A percentile compares a stretch with the other conserved stretches of the same genome.
phyloP scores from a whole-genome alignment of 92 coral and sea anemone genomes.

The Parazoanthus atlanticus region DNA sequence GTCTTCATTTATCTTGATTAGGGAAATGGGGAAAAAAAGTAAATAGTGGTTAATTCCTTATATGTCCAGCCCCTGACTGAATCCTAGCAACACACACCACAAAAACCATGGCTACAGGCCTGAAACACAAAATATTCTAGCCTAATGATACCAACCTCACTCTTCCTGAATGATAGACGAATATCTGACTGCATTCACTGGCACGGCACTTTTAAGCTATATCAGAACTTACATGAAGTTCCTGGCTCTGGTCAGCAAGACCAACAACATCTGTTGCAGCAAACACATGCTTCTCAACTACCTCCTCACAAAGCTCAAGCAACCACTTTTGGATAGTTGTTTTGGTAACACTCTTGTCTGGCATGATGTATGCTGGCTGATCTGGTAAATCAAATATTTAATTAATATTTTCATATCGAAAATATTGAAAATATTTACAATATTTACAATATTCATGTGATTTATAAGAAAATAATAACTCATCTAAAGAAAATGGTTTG shows the following conservation, averaged over 20 bases:
- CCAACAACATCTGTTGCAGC: conserved; percentile 13
- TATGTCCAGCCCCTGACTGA: no score
- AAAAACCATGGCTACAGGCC: no score
- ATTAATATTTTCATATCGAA: no score
- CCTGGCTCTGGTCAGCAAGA: conserved; percentile 26
- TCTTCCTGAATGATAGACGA: conserved; percentile 20
- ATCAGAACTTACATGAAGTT: neutral
- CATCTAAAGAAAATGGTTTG: no score
- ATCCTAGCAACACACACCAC: no score
- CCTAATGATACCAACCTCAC: neutral
- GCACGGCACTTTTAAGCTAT: neutral
- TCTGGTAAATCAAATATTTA: conserved; percentile 8
- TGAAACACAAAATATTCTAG: no score
- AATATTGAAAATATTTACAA: no score
- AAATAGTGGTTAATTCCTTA: no score
- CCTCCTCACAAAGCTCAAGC: conserved; percentile 31
- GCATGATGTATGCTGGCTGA: conserved; percentile 34
- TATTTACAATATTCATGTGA: no score
- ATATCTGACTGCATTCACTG: neutral
- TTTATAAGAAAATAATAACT: no score
- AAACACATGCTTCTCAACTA: conserved; percentile 25
- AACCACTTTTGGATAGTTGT: conserved; percentile 27
- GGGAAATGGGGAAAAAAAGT: no score
- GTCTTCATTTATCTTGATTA: no score
- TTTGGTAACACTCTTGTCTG: conserved; percentile 23